These are phyloP conservation scores for Plecotus auritus DNA, from an alignment of 2,113 vertebrate species.

Conservation along the genomic window DNA sequence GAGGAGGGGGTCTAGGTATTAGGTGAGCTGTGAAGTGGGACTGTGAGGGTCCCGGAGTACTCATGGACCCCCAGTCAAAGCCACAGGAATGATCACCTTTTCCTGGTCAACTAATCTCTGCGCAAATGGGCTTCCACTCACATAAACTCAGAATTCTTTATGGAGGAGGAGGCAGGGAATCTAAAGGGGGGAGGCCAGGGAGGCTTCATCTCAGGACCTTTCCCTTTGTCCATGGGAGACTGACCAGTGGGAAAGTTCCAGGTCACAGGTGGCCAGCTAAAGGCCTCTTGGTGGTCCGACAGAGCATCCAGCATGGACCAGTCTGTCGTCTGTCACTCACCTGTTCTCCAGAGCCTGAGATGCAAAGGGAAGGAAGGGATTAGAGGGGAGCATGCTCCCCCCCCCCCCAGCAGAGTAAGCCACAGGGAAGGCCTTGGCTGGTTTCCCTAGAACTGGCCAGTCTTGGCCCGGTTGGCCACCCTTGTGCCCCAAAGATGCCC, in stretches of 20 bases:
- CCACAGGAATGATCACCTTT: background rate
- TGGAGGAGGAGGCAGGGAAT: background rate
- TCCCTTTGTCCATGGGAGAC: background rate
- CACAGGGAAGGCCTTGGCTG: slow-evolving; percentile 49
- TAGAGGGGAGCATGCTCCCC: slow-evolving; percentile 11
- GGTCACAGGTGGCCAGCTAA: background rate
- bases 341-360: slow-evolving; percentile 28
- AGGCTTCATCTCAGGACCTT: background rate
- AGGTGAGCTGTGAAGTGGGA: background rate
- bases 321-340: slow-evolving; percentile 47
- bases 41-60: background rate
- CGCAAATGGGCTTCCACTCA: background rate
- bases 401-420: background rate
- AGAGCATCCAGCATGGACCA: background rate
- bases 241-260: background rate
- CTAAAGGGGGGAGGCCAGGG: background rate
- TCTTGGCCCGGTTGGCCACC: slow-evolving; percentile 43
- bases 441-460: slow-evolving; percentile 31
- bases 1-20: background rate
- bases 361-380: slow-evolving; percentile 59
- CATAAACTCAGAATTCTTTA: background rate
- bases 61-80: background rate
- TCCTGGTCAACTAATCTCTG: background rate
- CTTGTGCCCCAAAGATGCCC: slow-evolving; percentile 62
- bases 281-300: background rate